Base-by-base conservation (phyloP, 2,113 vertebrate species). In the Phocoena sinus region DNA sequence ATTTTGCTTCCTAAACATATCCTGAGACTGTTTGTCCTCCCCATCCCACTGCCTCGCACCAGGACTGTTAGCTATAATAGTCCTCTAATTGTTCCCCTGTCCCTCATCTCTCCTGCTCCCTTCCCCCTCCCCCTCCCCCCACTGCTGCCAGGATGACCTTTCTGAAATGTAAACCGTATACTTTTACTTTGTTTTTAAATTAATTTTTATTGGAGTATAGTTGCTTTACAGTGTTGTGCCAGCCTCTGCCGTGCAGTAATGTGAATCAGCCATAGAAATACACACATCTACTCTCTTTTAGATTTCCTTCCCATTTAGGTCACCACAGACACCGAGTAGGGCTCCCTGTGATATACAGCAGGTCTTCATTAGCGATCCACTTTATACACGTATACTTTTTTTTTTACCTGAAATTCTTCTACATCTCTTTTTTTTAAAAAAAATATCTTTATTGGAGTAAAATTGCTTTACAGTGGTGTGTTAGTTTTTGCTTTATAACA, bases 41-140 rank as follows among this genome's bases (percentile, higher is more conserved):
- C 8, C 6, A 15, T 58, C 17, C 47, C 7, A 7, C 28, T 83
- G 41, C 7, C 33, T 84, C 17, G 56, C 13, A 7, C 28, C 15
- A n/a, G 44, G 56, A n/a, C 62, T 41, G 0, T 26, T 38, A 13
- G 53, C 33, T 33, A 23, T 3, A 7, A 15, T 2, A 5, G 28
- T 58, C 63, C 28, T 65, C 25, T 31, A 6, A 8, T 23, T 13
- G 25, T 62, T 65, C 12, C 20, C 9, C 26, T 36, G 53, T 58
- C 33, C 79, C n/a, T 84, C 26, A 6, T 38, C 23, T 84, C 23
- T 31, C 28, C 18, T 44, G 38, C 7, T 33, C 65, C 65, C 36
- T 0, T 31, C 12, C 14, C 3, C 11, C 10, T 60, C 47, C 8
- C 10, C 12, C 8, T 8, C 14, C 9, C 12, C 15, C 12, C 23